Evolutionary conservation across 2,888 invertebrate genomes (phyloP), one percentile per base, ranked within the genome.

Genomic region (Cheilosia impressa): DNA sequence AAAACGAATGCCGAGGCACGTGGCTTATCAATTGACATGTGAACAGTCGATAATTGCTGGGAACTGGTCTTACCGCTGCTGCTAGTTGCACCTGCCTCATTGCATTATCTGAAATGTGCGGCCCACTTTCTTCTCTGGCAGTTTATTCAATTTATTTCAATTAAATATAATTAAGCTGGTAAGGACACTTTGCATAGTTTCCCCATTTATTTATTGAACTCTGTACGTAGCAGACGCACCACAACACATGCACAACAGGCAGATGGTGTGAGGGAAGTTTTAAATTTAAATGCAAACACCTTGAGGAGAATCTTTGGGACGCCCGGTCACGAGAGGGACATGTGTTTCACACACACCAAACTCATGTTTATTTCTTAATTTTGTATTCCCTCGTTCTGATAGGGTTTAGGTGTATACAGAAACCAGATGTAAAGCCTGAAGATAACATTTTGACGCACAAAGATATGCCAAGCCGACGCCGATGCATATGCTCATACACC

Each of bases 91-190:
- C 81, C 76, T 71, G 81, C 65, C 57, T 43, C 53, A 45, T 43
- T 43, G 52, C 38, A 24, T 43, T 73, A 53, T 34, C 17, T 60
- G 60, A 31, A 60, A 50, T 58, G 45, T 62, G 52, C 69, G 82
- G 52, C 77, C 71, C 71, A 82, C 82, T 82, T 81, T 82, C 82
- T 72, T 76, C 80, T 34, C 53, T 24, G 38, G 22, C 24, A 24
- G 24, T 53, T 45, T 66, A 62, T 80, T 83, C 50, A 50, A 72
- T 72, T 77, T 55, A 53, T 43, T 66, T 77, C 77, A 82, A 77
- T 83, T 77, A 83, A 83, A 77, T 72, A 72, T 62, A 77, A 77
- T 83, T 72, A 83, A 83, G 62, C 52, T 22, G 62, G 62, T 52
- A 77, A 62, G 82, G 82, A 82, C 60, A 66, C 79, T 73, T 53